Evolutionary conservation across 2,113 vertebrate species (phyloP).

Genomic region (Camelus dromedarius): DNA sequence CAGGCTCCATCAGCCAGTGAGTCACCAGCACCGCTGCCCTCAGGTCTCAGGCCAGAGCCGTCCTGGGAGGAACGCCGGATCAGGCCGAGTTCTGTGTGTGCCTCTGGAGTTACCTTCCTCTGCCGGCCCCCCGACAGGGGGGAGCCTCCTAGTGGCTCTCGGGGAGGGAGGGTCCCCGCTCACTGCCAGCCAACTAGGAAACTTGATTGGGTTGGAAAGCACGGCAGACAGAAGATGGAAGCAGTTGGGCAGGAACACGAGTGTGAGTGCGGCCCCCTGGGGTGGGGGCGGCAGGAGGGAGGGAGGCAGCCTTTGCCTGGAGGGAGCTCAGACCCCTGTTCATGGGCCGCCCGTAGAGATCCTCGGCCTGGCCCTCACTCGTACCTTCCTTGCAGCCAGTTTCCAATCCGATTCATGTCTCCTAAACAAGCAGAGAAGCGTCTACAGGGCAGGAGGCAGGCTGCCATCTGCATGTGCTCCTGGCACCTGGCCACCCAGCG

Average conservation of each 20-base stretch:
- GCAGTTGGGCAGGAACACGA: neutral
- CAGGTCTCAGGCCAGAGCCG: neutral
- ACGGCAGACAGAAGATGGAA: neutral
- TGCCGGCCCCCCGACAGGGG: neutral
- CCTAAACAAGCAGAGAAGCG: accelerated
- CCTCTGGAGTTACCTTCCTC: neutral
- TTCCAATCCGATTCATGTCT: accelerated
- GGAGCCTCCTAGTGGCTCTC: neutral
- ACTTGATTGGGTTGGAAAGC: neutral
- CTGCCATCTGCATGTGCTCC: accelerated
- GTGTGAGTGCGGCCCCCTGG: no score
- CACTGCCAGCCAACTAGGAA: neutral
- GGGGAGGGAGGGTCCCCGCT: neutral
- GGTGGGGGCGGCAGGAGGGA: no score
- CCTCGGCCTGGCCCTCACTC: accelerated
- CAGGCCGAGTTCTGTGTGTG: accelerated
- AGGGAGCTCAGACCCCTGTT: no score
- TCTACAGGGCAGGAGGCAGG: neutral
- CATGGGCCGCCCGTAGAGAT: accelerated
- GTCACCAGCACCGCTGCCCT: neutral
- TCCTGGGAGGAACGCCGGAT: neutral
- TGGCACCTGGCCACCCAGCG: neutral
- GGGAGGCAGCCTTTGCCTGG: accelerated
- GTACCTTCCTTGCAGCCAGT: accelerated
- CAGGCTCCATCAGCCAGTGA: accelerated